Conservation (phyloP, 2,797 vertebrate species). For the Falco novaeseelandiae region DNA sequence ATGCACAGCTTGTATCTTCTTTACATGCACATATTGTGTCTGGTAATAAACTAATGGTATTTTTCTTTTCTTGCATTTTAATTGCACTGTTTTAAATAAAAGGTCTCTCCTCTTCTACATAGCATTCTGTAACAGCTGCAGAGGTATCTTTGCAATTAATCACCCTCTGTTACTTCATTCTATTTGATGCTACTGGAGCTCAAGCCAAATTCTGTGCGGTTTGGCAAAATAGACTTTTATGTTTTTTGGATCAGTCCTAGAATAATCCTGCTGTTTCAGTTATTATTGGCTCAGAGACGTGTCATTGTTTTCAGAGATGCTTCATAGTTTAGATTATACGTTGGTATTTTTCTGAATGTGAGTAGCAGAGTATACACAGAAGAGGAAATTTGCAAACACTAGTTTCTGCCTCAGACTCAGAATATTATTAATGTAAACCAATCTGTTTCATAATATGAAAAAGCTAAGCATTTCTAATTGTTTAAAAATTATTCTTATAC, state of each 20-base stretch:
- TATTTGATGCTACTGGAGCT: background rate
- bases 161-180: background rate
- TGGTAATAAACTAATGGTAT: background rate
- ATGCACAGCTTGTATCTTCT: background rate
- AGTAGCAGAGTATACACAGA: background rate
- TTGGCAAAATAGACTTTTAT: background rate
- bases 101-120: background rate
- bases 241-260: background rate
- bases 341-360: background rate
- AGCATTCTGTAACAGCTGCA: background rate
- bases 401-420: background rate
- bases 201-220: background rate
- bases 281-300: background rate
- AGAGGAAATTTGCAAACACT: background rate
- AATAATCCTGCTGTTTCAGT: background rate
- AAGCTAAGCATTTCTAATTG: background rate
- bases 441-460: background rate
- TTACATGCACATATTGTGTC: background rate
- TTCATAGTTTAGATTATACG: background rate
- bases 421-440: background rate
- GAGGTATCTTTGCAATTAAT: conserved; percentile 39
- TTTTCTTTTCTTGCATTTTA: conserved; percentile 11
- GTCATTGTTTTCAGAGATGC: background rate
- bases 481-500: background rate
- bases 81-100: background rate